These are phyloP conservation scores for Telmatochromis sp. DNA, from an alignment of 2,113 vertebrate genomes.

Conservation along the genomic window DNA sequence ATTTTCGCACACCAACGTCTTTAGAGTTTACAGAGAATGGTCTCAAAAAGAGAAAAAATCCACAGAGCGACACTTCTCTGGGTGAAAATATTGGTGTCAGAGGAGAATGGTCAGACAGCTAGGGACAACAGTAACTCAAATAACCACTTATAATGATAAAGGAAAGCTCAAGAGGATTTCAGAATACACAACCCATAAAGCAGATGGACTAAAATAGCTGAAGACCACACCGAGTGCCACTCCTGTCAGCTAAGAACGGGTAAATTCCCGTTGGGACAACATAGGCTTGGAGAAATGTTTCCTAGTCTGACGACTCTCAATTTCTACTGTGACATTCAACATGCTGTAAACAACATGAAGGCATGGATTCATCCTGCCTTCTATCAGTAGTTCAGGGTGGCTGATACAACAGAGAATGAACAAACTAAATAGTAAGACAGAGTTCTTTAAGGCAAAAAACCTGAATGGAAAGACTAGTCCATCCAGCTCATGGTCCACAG, in stretches of 20 bases:
- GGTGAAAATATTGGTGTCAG: neutral
- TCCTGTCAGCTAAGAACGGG: neutral
- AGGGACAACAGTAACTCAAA: neutral
- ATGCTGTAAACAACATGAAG: neutral
- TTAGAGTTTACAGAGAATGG: neutral
- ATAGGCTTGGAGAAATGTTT: neutral
- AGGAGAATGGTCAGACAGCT: neutral
- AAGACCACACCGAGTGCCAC: neutral
- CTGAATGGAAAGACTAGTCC: neutral
- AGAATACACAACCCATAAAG: neutral
- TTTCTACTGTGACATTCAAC: neutral
- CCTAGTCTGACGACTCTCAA: neutral
- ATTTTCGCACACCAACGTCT: neutral
- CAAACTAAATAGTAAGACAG: neutral
- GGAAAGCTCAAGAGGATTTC: neutral
- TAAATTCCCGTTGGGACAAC: neutral
- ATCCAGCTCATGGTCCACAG: neutral
- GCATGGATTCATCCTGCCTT: neutral
- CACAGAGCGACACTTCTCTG: neutral
- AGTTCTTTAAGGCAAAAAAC: neutral
- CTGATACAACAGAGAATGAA: neutral
- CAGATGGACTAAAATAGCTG: neutral
- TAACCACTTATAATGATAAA: neutral
- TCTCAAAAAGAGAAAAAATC: neutral
- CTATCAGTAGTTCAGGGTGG: neutral